Percentiles rank a stretch among this genome's conserved stretches.
Conservation (phyloP, 2,797 vertebrate species). For the Gymnopithys bicolor region DNA sequence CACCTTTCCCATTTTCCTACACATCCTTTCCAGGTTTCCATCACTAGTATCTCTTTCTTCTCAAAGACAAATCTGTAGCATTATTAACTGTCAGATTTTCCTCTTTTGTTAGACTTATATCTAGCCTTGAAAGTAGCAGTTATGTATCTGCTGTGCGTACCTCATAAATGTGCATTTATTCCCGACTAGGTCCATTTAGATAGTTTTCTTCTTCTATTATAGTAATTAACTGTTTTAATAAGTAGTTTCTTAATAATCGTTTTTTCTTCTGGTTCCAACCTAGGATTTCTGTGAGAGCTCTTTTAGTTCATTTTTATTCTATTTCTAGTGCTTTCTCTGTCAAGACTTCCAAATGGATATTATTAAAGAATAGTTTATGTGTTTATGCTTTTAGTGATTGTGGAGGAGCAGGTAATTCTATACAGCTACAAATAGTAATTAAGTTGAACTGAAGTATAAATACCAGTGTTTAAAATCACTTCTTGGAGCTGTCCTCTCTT, state of each 20-base stretch:
- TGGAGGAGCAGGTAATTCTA: neutral
- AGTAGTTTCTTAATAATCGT: neutral
- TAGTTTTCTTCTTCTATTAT: neutral
- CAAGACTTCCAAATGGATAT: neutral
- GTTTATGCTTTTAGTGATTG: neutral
- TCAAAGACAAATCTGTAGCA: neutral
- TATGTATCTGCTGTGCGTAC: neutral
- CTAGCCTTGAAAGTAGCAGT: neutral
- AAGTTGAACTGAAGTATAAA: neutral
- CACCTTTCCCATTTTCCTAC: neutral
- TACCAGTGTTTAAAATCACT: neutral
- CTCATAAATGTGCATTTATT: neutral
- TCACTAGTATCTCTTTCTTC: neutral
- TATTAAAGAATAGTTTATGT: neutral
- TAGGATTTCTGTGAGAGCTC: neutral
- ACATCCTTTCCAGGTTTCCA: neutral
- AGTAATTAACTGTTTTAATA: neutral
- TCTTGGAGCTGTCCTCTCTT: neutral
- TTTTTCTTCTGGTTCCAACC: neutral
- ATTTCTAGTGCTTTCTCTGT: neutral
- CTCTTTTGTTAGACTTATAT: neutral
- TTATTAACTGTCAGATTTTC: neutral
- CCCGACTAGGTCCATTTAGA: neutral
- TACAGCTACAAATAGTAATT: neutral
- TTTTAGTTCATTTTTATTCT: neutral